phyloP scores from a whole-genome alignment of 2,888 invertebrate species.

The Brachyptera risi region DNA sequence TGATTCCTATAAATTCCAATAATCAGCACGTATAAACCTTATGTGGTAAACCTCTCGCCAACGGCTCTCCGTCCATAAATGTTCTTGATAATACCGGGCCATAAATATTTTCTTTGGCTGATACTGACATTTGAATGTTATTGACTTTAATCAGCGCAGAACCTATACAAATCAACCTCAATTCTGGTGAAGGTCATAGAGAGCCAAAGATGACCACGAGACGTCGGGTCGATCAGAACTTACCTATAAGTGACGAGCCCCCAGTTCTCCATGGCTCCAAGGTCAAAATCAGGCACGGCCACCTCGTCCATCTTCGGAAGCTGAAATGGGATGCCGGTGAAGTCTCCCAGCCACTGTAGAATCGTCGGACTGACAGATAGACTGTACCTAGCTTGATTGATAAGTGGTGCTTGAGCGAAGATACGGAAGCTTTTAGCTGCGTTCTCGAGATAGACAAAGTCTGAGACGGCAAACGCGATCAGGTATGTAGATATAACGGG shows the following conservation, averaged over 20 bases:
- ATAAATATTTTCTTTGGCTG: too few species aligned
- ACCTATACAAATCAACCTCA: too few species aligned
- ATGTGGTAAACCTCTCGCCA: too few species aligned
- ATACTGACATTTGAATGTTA: too few species aligned
- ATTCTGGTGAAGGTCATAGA: too few species aligned
- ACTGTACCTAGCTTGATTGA: conserved; percentile 44
- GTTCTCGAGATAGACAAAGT: conserved; percentile 19
- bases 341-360: conserved; percentile 40
- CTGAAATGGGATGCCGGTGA: conserved; percentile 45
- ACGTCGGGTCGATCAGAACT: too few species aligned
- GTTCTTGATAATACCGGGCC: too few species aligned
- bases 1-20: too few species aligned
- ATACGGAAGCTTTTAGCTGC: conserved; percentile 2
- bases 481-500: conserved; percentile 22
- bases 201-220: too few species aligned
- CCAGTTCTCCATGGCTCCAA: conserved; percentile 66
- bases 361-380: conserved; percentile 44
- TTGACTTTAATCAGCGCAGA: too few species aligned
- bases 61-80: too few species aligned
- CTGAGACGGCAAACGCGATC: conserved; percentile 26
- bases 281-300: conserved; percentile 38
- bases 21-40: too few species aligned
- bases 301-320: conserved; percentile 49
- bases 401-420: conserved; percentile 8
- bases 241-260: conserved; percentile 56